Conservation (phyloP, 30 jellyfish, hydroid and myxozoan genomes). For the Cassiopea andromeda region DNA sequence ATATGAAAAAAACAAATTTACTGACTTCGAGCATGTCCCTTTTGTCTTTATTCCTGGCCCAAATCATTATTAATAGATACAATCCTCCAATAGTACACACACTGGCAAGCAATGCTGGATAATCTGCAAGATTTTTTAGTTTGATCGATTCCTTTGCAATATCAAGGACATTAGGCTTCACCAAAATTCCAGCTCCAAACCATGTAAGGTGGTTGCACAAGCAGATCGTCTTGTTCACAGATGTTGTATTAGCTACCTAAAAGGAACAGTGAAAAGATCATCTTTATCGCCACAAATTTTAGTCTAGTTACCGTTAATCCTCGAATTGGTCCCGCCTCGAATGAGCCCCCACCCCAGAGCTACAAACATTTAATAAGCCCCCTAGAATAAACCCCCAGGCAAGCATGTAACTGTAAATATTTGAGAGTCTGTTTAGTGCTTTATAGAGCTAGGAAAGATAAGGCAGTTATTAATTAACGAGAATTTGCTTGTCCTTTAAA, state of each 20-base stretch:
- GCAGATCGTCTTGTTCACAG: slow-evolving; percentile 62
- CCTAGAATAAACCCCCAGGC: too few relatives aligned
- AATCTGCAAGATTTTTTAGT: slow-evolving; percentile 47
- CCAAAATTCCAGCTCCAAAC: slow-evolving; percentile 84
- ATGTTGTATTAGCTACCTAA: slow-evolving; percentile 59
- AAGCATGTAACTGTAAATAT: too few relatives aligned
- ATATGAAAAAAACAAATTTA: not conserved
- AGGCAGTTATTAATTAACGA: too few relatives aligned
- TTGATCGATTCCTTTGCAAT: slow-evolving; percentile 48
- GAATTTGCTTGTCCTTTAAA: too few relatives aligned
- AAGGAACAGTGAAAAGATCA: not conserved
- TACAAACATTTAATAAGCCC: too few relatives aligned
- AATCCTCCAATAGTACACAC: slow-evolving; percentile 59
- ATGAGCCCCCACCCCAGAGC: too few relatives aligned
- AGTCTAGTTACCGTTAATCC: too few relatives aligned
- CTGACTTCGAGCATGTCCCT: slow-evolving; percentile 55
- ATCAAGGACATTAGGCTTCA: slow-evolving; percentile 69
- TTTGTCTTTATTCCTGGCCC: slow-evolving; percentile 82
- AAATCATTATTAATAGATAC: slow-evolving; percentile 61
- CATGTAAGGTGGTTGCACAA: slow-evolving; percentile 83
- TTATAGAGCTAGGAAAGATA: too few relatives aligned
- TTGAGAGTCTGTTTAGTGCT: too few relatives aligned
- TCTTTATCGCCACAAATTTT: too few relatives aligned
- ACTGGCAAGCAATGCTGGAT: slow-evolving; percentile 88
- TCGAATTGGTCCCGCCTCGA: not conserved